phyloP scores from a whole-genome alignment of 2,888 invertebrate species.

The Drosophila quasianomalipes region DNA sequence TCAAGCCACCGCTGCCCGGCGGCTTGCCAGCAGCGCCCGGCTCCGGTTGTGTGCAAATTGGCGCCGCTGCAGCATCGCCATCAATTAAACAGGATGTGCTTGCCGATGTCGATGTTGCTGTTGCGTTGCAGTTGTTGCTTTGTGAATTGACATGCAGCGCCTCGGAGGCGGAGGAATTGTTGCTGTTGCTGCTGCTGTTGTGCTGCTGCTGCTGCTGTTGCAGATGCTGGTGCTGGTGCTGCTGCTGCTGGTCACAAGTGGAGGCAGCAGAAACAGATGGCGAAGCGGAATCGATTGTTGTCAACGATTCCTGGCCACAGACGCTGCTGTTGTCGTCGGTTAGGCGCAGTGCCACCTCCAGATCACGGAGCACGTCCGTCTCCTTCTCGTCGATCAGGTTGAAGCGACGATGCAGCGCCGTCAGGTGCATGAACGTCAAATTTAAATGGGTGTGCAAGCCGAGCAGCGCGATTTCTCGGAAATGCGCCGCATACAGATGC shows the following conservation, averaged over 20 bases:
- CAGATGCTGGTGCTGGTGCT: slow-evolving; percentile 29
- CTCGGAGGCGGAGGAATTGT: slow-evolving; percentile 49
- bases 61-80: slow-evolving; percentile 81
- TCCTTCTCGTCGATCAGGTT: slow-evolving; percentile 97
- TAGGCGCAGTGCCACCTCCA: slow-evolving; percentile 92
- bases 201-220: slow-evolving; percentile 46
- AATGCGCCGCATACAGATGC: slow-evolving; percentile 99
- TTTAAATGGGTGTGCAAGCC: slow-evolving; percentile 98
- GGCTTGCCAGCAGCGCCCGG: slow-evolving; percentile 81
- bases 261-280: slow-evolving; percentile 25
- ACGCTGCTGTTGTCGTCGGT: slow-evolving; percentile 86
- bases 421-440: slow-evolving; percentile 98
- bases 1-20: slow-evolving; percentile 81
- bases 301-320: slow-evolving; percentile 58
- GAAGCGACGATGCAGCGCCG: slow-evolving; percentile 93
- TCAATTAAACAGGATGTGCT: slow-evolving; percentile 70
- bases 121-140: slow-evolving; percentile 52
- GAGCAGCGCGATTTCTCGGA: slow-evolving; percentile 96
- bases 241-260: slow-evolving; percentile 49
- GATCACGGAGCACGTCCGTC: slow-evolving; percentile 96
- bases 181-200: slow-evolving; percentile 63
- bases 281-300: slow-evolving; percentile 29
- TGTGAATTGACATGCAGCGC: slow-evolving; percentile 82
- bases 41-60: slow-evolving; percentile 85
- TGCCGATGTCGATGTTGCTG: slow-evolving; percentile 26